phyloP scores from a whole-genome alignment of 2,888 invertebrate species.

The Meandrusa payeni region DNA sequence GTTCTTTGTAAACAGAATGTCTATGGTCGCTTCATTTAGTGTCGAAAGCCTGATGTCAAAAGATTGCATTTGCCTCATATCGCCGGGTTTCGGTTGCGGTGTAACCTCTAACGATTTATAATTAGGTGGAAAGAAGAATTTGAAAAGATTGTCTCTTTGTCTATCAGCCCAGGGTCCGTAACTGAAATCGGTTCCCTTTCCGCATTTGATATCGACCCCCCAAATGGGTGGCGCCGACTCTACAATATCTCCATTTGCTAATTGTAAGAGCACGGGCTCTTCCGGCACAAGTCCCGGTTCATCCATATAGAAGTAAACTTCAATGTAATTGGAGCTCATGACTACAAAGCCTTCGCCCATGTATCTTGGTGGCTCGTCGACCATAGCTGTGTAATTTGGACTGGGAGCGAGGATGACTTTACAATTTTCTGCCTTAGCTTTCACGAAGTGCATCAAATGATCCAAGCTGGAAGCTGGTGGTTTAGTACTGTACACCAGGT shows the following conservation, averaged over 20 bases:
- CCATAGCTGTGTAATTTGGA: constrained; percentile 95
- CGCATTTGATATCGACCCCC: constrained; percentile 97
- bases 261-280: constrained; percentile 92
- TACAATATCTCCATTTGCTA: constrained; percentile 96
- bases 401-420: constrained; percentile 98
- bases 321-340: constrained; percentile 96
- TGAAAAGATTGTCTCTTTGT: constrained; percentile 96
- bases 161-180: constrained; percentile 99
- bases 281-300: constrained; percentile 96
- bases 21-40: constrained; percentile 95
- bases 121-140: constrained; percentile 96
- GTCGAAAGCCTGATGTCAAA: constrained; percentile 96
- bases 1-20: constrained; percentile 96
- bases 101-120: constrained; percentile 90
- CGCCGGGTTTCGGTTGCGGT: constrained; percentile 91
- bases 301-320: constrained; percentile 98
- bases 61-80: constrained; percentile 92
- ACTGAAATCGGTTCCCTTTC: constrained; percentile 97
- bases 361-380: constrained; percentile 95
- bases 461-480: constrained; percentile 96
- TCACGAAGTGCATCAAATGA: constrained; percentile 97
- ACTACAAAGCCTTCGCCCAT: constrained; percentile 99
- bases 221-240: constrained; percentile 96
- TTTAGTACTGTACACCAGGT: constrained; percentile 96
- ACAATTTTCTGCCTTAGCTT: constrained; percentile 96